Base-by-base conservation (phyloP, 2,797 vertebrate species). In the Bryconaethiops microstoma region DNA sequence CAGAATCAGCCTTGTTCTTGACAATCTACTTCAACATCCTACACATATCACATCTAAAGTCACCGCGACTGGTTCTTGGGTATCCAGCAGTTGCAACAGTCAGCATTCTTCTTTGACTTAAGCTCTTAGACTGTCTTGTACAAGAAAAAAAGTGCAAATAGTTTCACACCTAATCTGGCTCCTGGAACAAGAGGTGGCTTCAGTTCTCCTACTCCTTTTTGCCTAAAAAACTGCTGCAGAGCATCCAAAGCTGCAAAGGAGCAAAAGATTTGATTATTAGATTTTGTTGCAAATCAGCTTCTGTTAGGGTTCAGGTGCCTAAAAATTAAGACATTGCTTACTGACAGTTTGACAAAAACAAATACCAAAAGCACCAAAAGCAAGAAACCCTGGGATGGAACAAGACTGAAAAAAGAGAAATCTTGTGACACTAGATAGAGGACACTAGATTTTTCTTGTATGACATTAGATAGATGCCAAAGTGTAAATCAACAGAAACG, bases 201-300 rank as follows among this genome's bases (percentile, higher is more conserved):
- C 2, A 82, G 72, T 62, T 78, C 71, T 42, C 69, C 80, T 4
- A 69, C 57, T 17, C 72, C 76, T 35, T 78, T 40, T 35, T 55
- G 14, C 55, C 14, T 69, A 69, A 63, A 82, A n/a, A 63, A 2
- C 17, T 19, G 52, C 67, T 82, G 42, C 2, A 82, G 35, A 40
- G 52, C 8, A 70, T 45, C 7, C 21, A 79, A 17, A 42, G 71
- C 76, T 78, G 40, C 35, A 82, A 73, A 52, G 29, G 2, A 55
- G 13, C 19, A 68, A 59, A 62, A 45, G 5, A 2, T 25, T 25
- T 4, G 13, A 2, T 12, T 69, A n/a, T 19, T 10, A 60, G 21
- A 69, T 13, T n/a, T 69, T 5, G 0, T 16, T 7, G 4, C 2
- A 69, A 14, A 35, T 13, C 60, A 16, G 14, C 9, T 63, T 63